phyloP scores from a whole-genome alignment of 2,113 vertebrate genomes.

The Vidua macroura region DNA sequence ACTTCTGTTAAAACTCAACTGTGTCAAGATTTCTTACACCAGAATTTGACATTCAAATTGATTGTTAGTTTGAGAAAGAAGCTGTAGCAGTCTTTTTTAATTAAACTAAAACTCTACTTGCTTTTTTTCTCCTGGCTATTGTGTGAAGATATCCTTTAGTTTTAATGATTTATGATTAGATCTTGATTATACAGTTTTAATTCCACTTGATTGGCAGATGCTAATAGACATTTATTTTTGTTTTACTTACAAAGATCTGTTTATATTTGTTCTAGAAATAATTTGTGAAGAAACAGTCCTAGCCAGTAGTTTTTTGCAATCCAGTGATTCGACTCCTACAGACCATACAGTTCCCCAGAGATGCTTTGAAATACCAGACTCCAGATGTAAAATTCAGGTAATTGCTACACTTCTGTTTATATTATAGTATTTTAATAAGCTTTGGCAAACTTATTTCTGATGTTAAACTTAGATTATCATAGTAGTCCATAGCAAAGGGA shows the following conservation, averaged over 20 bases:
- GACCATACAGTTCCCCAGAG: constrained; percentile 77
- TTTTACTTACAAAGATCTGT: constrained; percentile 1
- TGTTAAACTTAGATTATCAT: background rate
- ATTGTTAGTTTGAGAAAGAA: background rate
- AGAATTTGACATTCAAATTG: background rate
- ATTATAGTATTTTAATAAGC: background rate
- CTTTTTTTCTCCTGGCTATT: background rate
- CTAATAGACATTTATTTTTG: background rate
- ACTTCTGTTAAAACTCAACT: background rate
- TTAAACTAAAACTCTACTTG: background rate
- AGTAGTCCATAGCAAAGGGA: background rate
- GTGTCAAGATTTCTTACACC: background rate
- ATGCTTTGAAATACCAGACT: constrained; percentile 73
- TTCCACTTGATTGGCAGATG: background rate
- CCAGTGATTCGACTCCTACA: constrained; percentile 75
- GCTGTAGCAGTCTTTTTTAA: background rate
- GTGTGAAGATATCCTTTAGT: background rate
- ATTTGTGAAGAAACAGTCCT: constrained; percentile 77
- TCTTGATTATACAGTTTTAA: background rate
- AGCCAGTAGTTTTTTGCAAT: constrained; percentile 74
- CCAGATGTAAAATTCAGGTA: constrained; percentile 75
- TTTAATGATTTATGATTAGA: background rate
- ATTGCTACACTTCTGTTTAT: background rate
- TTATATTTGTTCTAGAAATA: constrained; percentile 72
- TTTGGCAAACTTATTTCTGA: background rate